Conservation (phyloP, 2,888 invertebrate genomes). For the Cheilosia scutellata region DNA sequence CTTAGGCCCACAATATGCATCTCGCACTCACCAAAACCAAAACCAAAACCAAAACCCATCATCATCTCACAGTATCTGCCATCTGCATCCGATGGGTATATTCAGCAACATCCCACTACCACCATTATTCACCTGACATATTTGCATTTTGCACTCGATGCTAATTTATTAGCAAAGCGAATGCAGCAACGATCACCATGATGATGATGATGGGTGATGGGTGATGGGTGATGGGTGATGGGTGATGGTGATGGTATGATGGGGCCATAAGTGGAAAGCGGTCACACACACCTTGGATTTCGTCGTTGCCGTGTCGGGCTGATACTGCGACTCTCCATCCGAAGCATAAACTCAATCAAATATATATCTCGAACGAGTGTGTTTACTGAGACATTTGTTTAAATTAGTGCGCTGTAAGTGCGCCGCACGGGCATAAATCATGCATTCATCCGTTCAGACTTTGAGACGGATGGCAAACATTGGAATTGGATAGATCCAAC, state of each 20-base stretch:
- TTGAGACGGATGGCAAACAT: slow-evolving; percentile 61
- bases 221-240: slow-evolving; percentile 28
- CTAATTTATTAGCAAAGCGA: slow-evolving; percentile 72
- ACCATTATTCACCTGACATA: slow-evolving; percentile 73
- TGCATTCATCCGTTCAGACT: slow-evolving; percentile 58
- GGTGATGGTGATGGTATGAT: slow-evolving; percentile 31
- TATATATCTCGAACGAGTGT: slow-evolving; percentile 27
- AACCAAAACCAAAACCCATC: slow-evolving; percentile 39
- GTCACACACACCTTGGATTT: slow-evolving; percentile 64
- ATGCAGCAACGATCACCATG: slow-evolving; percentile 28
- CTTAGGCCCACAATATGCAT: slow-evolving; percentile 57
- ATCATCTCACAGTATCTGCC: slow-evolving; percentile 60
- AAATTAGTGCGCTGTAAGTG: slow-evolving; percentile 68
- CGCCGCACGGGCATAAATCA: slow-evolving; percentile 57
- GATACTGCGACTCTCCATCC: slow-evolving; percentile 10
- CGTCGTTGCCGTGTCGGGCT: slow-evolving; percentile 3
- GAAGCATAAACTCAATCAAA: slow-evolving; percentile 48
- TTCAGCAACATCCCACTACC: slow-evolving; percentile 58
- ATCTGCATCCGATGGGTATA: slow-evolving; percentile 61
- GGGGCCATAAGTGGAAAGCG: slow-evolving; percentile 63
- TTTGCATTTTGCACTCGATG: slow-evolving; percentile 74
- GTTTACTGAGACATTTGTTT: slow-evolving; percentile 69
- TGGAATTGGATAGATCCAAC: slow-evolving; percentile 1
- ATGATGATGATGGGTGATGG: slow-evolving; percentile 15
- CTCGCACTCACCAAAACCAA: slow-evolving; percentile 24